These are phyloP conservation scores for Phasia obesa DNA, from an alignment of 2,888 invertebrate species.

Conservation along the genomic window DNA sequence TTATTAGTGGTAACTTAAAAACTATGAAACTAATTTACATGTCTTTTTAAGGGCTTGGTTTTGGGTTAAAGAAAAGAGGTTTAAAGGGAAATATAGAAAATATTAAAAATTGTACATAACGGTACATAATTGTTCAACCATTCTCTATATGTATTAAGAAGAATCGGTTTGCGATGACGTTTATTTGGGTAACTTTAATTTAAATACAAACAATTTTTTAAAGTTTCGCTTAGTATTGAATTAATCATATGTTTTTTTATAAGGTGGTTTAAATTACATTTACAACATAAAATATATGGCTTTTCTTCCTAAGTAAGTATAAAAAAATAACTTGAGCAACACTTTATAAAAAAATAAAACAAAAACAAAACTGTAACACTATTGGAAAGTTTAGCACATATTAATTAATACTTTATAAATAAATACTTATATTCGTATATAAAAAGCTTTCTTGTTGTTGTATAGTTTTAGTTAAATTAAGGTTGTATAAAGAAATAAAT, in stretches of 20 bases:
- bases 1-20: constrained; percentile 42
- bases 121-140: constrained; percentile 38
- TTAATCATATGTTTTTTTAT: constrained; percentile 63
- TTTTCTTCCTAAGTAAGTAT: constrained; percentile 47
- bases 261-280: constrained; percentile 67
- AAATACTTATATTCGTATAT: constrained; percentile 48
- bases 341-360: constrained; percentile 42
- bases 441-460: constrained; percentile 40
- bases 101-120: constrained; percentile 43
- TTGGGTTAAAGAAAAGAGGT: not conserved
- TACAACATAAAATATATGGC: constrained; percentile 66
- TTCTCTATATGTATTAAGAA: constrained; percentile 66
- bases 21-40: constrained; percentile 53
- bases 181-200: constrained; percentile 31
- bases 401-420: constrained; percentile 53
- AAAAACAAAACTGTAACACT: constrained; percentile 28
- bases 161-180: constrained; percentile 80
- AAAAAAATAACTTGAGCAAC: constrained; percentile 55
- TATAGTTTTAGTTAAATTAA: constrained; percentile 17
- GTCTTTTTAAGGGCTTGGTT: constrained; percentile 36
- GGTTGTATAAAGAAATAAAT: constrained; percentile 26
- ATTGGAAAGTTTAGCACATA: constrained; percentile 55
- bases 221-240: constrained; percentile 52
- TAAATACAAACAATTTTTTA: constrained; percentile 37
- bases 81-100: not conserved